These are phyloP conservation scores for Drosophila longiperda DNA, from an alignment of 2,888 invertebrate species.

Conservation along the genomic window DNA sequence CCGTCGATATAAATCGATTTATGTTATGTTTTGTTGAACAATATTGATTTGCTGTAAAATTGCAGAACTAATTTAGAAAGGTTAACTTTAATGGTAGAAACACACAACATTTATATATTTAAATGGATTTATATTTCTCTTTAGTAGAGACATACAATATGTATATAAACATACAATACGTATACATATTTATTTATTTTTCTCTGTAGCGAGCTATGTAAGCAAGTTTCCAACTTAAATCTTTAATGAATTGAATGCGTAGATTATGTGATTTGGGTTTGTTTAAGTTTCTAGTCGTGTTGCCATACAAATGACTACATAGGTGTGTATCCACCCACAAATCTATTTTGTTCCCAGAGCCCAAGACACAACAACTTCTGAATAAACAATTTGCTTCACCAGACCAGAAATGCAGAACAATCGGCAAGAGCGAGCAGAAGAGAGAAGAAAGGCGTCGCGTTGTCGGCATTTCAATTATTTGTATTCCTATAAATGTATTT, in stretches of 20 bases:
- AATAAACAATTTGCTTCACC: slow-evolving; percentile 48
- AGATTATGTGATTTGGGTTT: slow-evolving; percentile 7
- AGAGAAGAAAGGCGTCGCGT: slow-evolving; percentile 47
- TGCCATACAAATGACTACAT: slow-evolving; percentile 20
- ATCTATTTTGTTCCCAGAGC: slow-evolving; percentile 33
- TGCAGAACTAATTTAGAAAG: not conserved
- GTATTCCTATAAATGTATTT: slow-evolving; percentile 20
- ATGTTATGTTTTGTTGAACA: not conserved
- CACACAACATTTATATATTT: not conserved
- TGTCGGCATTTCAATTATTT: slow-evolving; percentile 63
- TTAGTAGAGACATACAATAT: not conserved
- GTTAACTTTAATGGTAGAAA: not conserved
- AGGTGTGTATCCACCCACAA: slow-evolving; percentile 26
- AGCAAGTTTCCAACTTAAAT: slow-evolving; percentile 1
- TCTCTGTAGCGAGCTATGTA: not conserved
- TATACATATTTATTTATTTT: not conserved
- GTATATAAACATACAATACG: not conserved
- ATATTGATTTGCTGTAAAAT: not conserved
- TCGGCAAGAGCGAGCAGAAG: not conserved
- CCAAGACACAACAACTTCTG: slow-evolving; percentile 33
- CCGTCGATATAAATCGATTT: not conserved
- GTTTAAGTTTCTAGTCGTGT: slow-evolving; percentile 6
- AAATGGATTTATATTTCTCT: not conserved
- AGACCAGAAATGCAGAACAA: slow-evolving; percentile 7
- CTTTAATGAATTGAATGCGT: slow-evolving; percentile 11